These are phyloP conservation scores for Mionectes macconnelli DNA, from an alignment of 2,113 vertebrate genomes.

Conservation along the genomic window DNA sequence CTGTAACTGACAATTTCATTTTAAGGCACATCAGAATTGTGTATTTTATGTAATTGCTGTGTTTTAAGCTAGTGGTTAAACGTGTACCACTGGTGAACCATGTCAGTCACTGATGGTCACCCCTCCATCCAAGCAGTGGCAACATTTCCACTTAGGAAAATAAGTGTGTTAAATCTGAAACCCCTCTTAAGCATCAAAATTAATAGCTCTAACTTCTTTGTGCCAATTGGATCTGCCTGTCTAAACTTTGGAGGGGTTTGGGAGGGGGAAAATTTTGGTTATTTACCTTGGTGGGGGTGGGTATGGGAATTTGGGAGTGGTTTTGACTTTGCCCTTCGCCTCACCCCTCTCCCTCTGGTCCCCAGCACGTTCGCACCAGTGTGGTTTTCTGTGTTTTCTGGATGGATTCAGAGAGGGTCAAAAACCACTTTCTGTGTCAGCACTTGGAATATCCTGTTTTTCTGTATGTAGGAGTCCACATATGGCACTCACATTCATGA, in stretches of 20 bases:
- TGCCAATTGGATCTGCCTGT: neutral
- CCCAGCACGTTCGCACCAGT: fast-evolving
- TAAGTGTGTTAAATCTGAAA: neutral
- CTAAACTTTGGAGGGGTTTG: neutral
- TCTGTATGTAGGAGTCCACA: constrained; percentile 83
- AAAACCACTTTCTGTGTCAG: neutral
- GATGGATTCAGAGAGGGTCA: neutral
- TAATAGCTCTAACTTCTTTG: neutral
- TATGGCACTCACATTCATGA: constrained; percentile 98
- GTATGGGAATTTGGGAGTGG: neutral
- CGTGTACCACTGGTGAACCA: neutral
- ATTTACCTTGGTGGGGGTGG: neutral
- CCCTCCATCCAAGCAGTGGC: neutral
- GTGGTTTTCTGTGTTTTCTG: neutral
- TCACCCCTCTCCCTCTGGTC: neutral
- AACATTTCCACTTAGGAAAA: neutral
- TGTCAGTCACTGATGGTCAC: neutral
- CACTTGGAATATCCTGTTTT: neutral
- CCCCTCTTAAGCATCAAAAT: neutral
- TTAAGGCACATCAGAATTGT: neutral
- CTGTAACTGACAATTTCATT: neutral
- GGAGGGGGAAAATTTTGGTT: neutral
- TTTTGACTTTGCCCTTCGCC: neutral
- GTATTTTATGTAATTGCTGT: neutral
- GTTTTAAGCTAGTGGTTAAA: neutral